Conservation (phyloP, 2,113 vertebrate genomes). For the Siniperca knerii region DNA sequence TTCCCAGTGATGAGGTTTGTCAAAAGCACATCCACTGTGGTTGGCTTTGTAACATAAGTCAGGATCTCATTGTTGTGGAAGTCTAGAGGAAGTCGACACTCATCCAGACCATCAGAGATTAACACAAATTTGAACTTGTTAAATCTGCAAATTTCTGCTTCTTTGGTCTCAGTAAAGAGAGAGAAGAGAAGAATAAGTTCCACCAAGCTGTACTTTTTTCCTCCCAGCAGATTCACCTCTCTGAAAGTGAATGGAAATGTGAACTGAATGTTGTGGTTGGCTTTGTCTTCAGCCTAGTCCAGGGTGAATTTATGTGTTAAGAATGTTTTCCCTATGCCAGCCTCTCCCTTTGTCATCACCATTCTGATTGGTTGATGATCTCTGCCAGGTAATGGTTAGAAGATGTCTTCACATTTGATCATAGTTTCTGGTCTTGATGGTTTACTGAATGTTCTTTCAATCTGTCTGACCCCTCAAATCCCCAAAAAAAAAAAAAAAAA, state of each 20-base stretch:
- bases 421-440: not conserved
- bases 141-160: not conserved
- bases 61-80: too few relatives aligned
- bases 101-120: not conserved
- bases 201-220: not conserved
- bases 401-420: slow-evolving; percentile 17
- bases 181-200: not conserved
- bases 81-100: too few relatives aligned
- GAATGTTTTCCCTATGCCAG: not conserved
- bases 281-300: not conserved
- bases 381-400: not conserved
- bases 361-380: not conserved
- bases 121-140: not conserved
- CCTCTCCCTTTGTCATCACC: not conserved
- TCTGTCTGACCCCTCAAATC: not conserved
- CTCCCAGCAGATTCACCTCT: not conserved
- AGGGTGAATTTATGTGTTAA: not conserved
- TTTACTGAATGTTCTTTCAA: not conserved
- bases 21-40: too few relatives aligned
- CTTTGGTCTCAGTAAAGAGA: not conserved
- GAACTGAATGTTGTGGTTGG: not conserved
- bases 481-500: too few relatives aligned
- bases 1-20: too few relatives aligned
- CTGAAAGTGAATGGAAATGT: slow-evolving; percentile 1
- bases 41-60: too few relatives aligned